Percentiles rank a stretch among this genome's conserved stretches.
phyloP scores from a whole-genome alignment of 2,888 invertebrate genomes.

The Cyclophora albipunctata region DNA sequence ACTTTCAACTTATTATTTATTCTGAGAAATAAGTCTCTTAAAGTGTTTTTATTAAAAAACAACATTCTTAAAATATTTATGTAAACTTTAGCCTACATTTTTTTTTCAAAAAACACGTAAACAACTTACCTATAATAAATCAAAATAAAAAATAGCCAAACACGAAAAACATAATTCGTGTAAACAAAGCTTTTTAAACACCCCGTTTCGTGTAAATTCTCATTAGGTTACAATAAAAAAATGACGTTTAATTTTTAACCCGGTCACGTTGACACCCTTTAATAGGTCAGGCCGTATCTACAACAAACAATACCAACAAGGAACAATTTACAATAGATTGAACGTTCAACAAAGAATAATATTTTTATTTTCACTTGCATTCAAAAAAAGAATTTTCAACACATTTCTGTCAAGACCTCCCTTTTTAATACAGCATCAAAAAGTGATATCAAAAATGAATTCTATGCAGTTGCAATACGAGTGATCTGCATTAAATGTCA shows the following conservation, averaged over 20 bases:
- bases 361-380: background rate
- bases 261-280: conserved; percentile 32
- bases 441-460: conserved; percentile 16
- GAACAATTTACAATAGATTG: conserved; percentile 6
- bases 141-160: too few relatives aligned
- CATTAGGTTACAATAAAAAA: conserved; percentile 28
- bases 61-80: conserved; percentile 1
- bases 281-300: conserved; percentile 35
- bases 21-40: background rate
- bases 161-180: too few relatives aligned
- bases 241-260: conserved; percentile 37
- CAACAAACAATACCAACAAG: conserved; percentile 25
- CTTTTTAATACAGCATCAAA: too few relatives aligned
- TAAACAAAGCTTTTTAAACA: conserved; percentile 1
- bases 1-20: background rate
- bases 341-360: too few relatives aligned
- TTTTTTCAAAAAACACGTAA: too few relatives aligned
- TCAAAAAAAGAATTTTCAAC: background rate
- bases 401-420: too few relatives aligned
- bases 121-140: too few relatives aligned
- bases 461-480: conserved; percentile 19
- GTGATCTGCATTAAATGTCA: conserved; percentile 19
- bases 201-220: conserved; percentile 12
- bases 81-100: background rate
- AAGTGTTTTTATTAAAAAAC: background rate